Evolutionary conservation across 2,797 vertebrate genomes (phyloP).

Genomic region (Triplophysa yarkandensis): DNA sequence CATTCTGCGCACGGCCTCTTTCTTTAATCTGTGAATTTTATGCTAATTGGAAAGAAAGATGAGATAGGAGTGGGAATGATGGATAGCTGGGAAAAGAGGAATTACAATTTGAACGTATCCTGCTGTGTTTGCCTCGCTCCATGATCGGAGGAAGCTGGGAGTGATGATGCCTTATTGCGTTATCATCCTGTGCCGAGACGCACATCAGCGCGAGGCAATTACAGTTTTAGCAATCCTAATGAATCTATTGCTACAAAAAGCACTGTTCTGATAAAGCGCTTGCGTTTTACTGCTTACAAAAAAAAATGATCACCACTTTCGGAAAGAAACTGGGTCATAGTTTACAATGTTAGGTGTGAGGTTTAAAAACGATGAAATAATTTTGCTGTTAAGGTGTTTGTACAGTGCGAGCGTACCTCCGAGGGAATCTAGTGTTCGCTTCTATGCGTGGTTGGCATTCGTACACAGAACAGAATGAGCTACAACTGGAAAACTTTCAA

Average conservation of each 20-base stretch:
- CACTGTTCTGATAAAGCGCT: neutral
- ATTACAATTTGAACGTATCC: conserved; percentile 69
- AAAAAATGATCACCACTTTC: neutral
- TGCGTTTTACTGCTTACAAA: neutral
- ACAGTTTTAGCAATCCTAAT: neutral
- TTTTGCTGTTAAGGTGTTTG: neutral
- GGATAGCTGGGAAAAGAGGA: conserved; percentile 69
- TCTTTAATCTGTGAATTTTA: conserved; percentile 51
- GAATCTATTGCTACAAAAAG: neutral
- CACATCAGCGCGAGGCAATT: neutral
- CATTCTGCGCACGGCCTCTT: conserved; percentile 34
- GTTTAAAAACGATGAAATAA: neutral
- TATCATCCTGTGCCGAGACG: neutral
- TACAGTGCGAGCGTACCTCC: too few relatives aligned
- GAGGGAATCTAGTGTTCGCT: neutral
- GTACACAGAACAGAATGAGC: neutral
- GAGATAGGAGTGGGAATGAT: conserved; percentile 54
- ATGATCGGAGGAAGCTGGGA: conserved; percentile 7
- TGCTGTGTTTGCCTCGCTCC: conserved; percentile 27
- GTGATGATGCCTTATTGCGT: conserved; percentile 6
- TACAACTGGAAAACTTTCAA: neutral
- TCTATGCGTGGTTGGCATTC: neutral
- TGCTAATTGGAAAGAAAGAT: conserved; percentile 59
- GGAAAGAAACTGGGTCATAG: neutral
- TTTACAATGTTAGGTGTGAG: neutral